Percentiles rank a stretch among this genome's conserved stretches.
Evolutionary conservation across 1,140 invertebrate genomes (phyloP).

Genomic region (Drosophila biarmipes): DNA sequence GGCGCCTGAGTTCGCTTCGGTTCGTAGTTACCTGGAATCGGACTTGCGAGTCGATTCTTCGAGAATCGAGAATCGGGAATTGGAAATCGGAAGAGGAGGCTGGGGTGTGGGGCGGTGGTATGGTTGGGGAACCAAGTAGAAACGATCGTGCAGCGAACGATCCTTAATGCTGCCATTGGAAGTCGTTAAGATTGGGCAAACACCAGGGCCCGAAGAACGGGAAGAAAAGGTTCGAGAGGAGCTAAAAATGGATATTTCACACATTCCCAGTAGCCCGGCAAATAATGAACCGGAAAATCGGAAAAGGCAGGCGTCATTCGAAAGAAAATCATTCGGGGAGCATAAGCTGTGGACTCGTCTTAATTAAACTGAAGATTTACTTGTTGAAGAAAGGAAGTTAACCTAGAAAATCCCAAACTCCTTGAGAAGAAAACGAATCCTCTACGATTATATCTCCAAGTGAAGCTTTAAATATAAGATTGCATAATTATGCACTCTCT

Average conservation of each 20-base stretch:
- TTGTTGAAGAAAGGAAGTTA: no score
- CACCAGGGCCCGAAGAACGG: background rate
- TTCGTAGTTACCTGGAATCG: conserved; percentile 61
- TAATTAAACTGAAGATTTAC: no score
- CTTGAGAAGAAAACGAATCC: no score
- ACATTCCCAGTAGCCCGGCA: conserved; percentile 31
- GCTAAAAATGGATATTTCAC: conserved; percentile 35
- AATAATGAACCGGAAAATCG: conserved; percentile 25
- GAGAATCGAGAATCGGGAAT: conserved; percentile 25
- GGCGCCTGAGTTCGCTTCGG: conserved; percentile 73
- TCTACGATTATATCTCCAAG: no score
- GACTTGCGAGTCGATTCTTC: conserved; percentile 31
- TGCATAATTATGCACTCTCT: background rate
- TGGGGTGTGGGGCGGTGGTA: background rate
- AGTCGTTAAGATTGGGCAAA: conserved; percentile 50
- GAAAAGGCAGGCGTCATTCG: conserved; percentile 10
- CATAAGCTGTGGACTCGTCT: no score
- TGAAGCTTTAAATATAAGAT: no score
- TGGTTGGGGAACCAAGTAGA: conserved; percentile 7
- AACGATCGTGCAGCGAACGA: conserved; percentile 41
- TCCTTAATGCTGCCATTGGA: conserved; percentile 59
- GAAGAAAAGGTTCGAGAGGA: conserved; percentile 4
- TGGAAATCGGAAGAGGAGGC: conserved; percentile 17
- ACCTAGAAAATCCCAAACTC: no score
- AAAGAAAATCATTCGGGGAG: background rate